Percentiles rank a stretch among this genome's conserved stretches.
These are phyloP conservation scores for Galemys pyrenaicus DNA, from an alignment of 2,113 vertebrate genomes.

Conservation along the genomic window DNA sequence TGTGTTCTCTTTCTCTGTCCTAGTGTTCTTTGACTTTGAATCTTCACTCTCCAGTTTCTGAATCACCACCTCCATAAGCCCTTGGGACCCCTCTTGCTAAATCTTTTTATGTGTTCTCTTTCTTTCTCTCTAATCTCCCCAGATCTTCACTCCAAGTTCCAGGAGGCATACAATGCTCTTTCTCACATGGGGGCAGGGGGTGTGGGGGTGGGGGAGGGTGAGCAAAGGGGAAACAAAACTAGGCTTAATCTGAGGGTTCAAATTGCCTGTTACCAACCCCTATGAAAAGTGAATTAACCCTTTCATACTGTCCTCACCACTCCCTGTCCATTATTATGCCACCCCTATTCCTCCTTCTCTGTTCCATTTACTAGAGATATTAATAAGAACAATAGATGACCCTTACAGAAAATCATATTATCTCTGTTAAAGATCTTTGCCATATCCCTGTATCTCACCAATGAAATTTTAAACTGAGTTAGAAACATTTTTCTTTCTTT, in stretches of 20 bases:
- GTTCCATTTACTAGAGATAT: not conserved
- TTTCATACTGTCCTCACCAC: not conserved
- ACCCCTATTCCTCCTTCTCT: accelerated
- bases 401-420: not conserved
- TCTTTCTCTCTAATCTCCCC: conserved; percentile 60
- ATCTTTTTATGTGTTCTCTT: conserved; percentile 39
- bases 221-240: conserved; percentile 50
- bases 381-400: not conserved
- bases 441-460: not conserved
- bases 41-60: conserved; percentile 48
- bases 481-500: conserved; percentile 41
- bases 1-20: not conserved
- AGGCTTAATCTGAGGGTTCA: conserved; percentile 53
- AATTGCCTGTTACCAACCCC: conserved; percentile 29
- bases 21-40: not conserved
- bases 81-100: conserved; percentile 36
- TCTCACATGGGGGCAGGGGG: not conserved
- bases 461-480: conserved; percentile 27
- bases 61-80: conserved; percentile 44
- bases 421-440: not conserved
- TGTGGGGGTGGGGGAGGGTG: no score
- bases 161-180: conserved; percentile 45
- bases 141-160: conserved; percentile 35
- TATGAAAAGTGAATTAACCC: conserved; percentile 4
- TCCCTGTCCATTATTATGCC: not conserved